Base-by-base conservation (phyloP, 2,888 invertebrate species). In the Apantesis nais region DNA sequence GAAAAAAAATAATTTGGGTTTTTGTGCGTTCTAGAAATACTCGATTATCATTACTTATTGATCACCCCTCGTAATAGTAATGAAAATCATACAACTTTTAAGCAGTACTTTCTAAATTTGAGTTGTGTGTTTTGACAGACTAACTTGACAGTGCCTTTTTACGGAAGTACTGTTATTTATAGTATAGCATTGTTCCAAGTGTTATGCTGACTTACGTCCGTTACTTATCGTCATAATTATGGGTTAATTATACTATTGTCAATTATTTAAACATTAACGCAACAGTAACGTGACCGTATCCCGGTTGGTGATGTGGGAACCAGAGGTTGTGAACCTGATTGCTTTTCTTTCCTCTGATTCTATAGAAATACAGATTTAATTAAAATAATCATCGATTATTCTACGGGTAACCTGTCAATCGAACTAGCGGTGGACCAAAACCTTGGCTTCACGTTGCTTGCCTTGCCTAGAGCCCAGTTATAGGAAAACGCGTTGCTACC, bases 171-270 rank as follows among this genome's bases (percentile, higher is more conserved):
- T 25, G 25, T 55, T 55, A 55, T 55, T 55, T 55, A 55, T 55
- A 25, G 48, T 48, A 22, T 22, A 22, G 55, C 55, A 55, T 55
- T 55, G 55, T 55, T 55, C 12, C 25, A 25, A 55, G 55, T 25
- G 55, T 55, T 55, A 55, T 25, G 55, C 25, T 55, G 25, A 55
- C 55, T 55, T 55, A 25, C 55, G 55, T 55, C 55, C 55, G 55
- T 55, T 55, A 55, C 25, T 55, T 55, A 55, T 55, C 25, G 14
- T 25, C 55, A 55, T 55, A 25, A 25, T 55, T 55, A 55, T 25
- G 55, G 55, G 67, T 31, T 41, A 67, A 22, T 29, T 29, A 61
- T 61, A 61, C 60, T 60, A 31, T 58, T 67, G 37, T 74, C 70
- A 62, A 55, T 25, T 25, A 12, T 14, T 12, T 55, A 55, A 55